phyloP scores from a whole-genome alignment of 1,140 invertebrate genomes.

The Mizuhopecten yessoensis region DNA sequence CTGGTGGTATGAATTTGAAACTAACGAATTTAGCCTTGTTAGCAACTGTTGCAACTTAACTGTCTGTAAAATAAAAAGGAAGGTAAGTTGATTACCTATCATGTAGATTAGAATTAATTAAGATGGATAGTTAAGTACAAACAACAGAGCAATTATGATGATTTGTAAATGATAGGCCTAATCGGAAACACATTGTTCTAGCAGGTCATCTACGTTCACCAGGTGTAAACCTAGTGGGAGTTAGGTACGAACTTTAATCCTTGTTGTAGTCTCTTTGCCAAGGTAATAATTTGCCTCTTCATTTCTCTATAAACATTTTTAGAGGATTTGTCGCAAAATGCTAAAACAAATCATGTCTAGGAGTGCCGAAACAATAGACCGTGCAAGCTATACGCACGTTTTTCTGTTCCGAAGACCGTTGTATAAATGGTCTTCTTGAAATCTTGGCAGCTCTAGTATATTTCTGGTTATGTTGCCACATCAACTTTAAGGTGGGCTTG shows the following conservation, averaged over 20 bases:
- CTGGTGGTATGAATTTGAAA: no score
- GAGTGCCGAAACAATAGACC: neutral
- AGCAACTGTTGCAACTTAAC: no score
- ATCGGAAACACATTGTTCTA: neutral
- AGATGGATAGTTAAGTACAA: no score
- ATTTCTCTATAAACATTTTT: neutral
- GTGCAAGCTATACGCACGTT: neutral
- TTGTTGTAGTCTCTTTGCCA: neutral
- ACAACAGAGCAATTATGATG: neutral
- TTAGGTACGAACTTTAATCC: neutral
- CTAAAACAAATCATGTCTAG: neutral
- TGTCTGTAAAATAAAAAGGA: no score
- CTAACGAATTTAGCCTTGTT: no score
- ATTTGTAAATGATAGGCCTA: neutral
- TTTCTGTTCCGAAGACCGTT: neutral
- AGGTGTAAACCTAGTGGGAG: neutral
- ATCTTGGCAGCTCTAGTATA: neutral
- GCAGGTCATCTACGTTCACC: neutral
- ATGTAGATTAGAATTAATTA: no score
- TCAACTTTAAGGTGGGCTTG: neutral
- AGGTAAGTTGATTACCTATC: no score
- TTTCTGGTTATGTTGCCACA: neutral
- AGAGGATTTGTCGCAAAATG: constrained; percentile 4
- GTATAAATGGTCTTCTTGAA: neutral
- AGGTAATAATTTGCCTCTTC: neutral